phyloP scores from a whole-genome alignment of 2,797 vertebrate species.

The Mallotus villosus region DNA sequence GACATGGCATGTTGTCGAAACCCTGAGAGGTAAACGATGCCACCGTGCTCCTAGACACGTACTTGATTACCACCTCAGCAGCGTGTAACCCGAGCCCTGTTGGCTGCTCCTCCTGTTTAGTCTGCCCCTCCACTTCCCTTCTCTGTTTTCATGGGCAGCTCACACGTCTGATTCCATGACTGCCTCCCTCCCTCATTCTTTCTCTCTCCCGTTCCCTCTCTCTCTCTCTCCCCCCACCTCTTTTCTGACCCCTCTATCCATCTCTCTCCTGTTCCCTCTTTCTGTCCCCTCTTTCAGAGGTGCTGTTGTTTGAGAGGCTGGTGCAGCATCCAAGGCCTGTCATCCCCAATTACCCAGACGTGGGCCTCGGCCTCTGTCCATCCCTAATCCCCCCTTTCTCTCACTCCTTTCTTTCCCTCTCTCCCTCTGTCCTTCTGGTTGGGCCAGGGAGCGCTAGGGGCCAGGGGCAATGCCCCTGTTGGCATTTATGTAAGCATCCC shows the following conservation, averaged over 20 bases:
- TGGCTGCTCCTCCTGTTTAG: background rate
- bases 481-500: constrained; percentile 22
- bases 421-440: constrained; percentile 16
- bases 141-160: background rate
- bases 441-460: constrained; percentile 24
- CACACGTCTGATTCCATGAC: background rate
- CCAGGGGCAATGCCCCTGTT: constrained; percentile 28
- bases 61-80: constrained; percentile 9
- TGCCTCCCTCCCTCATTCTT: background rate
- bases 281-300: constrained; percentile 32
- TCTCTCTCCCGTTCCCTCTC: background rate
- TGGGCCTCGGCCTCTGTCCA: constrained; percentile 48
- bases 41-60: constrained; percentile 12
- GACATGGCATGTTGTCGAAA: constrained; percentile 19
- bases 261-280: background rate
- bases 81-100: constrained; percentile 11
- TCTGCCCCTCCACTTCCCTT: background rate
- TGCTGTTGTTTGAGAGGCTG: constrained; percentile 56
- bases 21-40: constrained; percentile 17
- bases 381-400: constrained; percentile 60
- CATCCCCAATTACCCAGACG: constrained; percentile 67
- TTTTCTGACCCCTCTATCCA: background rate
- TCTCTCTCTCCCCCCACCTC: background rate
- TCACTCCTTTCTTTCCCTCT: constrained; percentile 26
- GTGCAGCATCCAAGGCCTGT: constrained; percentile 57